phyloP scores from a whole-genome alignment of 2,113 vertebrate species.

The Marcusenius ussheri region DNA sequence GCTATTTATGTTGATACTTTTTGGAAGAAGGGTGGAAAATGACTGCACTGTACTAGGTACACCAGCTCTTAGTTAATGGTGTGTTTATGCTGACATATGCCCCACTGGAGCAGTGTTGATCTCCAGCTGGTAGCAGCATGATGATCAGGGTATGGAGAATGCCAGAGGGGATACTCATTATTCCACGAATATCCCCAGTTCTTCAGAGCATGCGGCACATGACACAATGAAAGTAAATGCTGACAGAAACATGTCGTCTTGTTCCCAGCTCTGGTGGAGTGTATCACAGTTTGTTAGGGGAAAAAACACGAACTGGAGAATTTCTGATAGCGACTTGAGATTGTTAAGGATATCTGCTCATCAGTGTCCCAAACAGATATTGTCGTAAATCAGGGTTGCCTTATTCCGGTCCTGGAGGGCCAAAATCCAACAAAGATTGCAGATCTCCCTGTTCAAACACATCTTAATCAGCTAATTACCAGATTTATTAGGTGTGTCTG shows the following conservation, averaged over 20 bases:
- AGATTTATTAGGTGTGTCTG: neutral
- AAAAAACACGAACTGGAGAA: neutral
- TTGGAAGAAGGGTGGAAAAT: neutral
- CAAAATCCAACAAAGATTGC: neutral
- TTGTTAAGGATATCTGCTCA: neutral
- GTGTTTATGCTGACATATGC: neutral
- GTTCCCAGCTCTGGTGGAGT: neutral
- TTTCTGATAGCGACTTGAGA: neutral
- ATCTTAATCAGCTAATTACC: neutral
- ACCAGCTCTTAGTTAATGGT: neutral
- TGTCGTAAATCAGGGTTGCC: neutral
- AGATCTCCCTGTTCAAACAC: neutral
- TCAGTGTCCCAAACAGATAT: neutral
- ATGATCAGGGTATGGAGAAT: neutral
- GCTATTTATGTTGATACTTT: conserved; percentile 1
- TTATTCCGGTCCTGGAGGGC: neutral
- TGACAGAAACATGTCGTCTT: neutral
- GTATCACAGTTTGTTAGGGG: neutral
- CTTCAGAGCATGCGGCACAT: neutral
- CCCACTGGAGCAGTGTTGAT: neutral
- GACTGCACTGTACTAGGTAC: neutral
- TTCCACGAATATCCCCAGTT: neutral
- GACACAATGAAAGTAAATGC: neutral
- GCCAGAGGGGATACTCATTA: neutral
- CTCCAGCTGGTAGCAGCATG: neutral